These are phyloP conservation scores for Dipodomys spectabilis DNA, from an alignment of 2,113 vertebrate species.

Conservation along the genomic window DNA sequence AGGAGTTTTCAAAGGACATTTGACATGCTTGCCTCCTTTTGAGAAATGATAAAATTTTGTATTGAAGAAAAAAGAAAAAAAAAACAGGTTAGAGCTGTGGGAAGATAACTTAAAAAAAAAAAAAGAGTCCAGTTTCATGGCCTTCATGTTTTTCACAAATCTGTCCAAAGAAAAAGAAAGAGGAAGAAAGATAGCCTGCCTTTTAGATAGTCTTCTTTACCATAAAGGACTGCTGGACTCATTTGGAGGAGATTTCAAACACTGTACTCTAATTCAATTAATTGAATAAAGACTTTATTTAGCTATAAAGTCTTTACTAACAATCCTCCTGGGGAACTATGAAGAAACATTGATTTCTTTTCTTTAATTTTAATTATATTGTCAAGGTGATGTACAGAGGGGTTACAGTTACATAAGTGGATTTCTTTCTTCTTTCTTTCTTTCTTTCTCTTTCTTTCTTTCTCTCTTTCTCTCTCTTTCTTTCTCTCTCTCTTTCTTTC, in stretches of 20 bases:
- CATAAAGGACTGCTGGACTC: slow-evolving; percentile 34
- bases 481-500: no score
- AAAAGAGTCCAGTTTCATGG: slow-evolving; percentile 11
- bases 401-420: no score
- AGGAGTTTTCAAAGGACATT: slow-evolving; percentile 51
- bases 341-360: not conserved
- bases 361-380: not conserved
- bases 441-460: no score
- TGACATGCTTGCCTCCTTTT: slow-evolving; percentile 32
- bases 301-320: not conserved
- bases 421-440: no score
- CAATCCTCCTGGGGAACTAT: not conserved
- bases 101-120: no score
- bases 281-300: not conserved
- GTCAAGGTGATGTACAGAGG: no score
- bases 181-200: not conserved
- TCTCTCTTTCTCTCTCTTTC: no score
- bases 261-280: not conserved
- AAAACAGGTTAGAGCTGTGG: not conserved
- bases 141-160: slow-evolving; percentile 60
- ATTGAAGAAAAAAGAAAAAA: not conserved
- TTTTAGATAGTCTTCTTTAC: slow-evolving; percentile 39
- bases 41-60: slow-evolving; percentile 15
- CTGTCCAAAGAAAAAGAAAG: not conserved
- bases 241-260: slow-evolving; percentile 56